Evolutionary conservation across 2,113 vertebrate genomes (phyloP).

Genomic region (Hystrix brachyura): DNA sequence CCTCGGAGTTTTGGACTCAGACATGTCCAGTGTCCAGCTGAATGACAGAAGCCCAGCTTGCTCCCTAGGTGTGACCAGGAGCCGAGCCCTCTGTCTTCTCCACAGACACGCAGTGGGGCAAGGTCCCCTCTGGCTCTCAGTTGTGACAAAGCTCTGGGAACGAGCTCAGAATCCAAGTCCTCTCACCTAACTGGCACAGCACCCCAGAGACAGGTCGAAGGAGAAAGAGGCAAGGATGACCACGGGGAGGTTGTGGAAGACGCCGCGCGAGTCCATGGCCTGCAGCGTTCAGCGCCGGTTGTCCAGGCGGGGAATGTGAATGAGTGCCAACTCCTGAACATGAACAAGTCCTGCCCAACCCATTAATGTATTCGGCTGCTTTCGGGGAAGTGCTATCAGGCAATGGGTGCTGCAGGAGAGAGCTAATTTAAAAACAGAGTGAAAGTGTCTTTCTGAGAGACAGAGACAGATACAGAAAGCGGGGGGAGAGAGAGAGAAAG

Average conservation of each 20-base stretch:
- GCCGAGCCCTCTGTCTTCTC: no score
- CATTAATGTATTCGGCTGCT: neutral
- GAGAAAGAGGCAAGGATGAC: rapidly evolving
- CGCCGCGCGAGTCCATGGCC: rapidly evolving
- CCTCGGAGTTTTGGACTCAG: no score
- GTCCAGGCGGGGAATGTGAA: rapidly evolving
- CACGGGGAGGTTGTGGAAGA: rapidly evolving
- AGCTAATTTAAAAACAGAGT: neutral
- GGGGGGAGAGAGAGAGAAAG: no score
- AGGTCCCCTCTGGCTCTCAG: neutral
- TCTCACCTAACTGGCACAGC: neutral
- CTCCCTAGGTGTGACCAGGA: neutral
- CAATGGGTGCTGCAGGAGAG: neutral
- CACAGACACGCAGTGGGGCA: rapidly evolving
- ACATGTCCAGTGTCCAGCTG: neutral
- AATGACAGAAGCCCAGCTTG: no score
- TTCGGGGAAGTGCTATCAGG: neutral
- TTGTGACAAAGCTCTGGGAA: rapidly evolving
- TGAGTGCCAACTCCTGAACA: neutral
- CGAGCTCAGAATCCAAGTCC: rapidly evolving
- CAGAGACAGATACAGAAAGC: neutral
- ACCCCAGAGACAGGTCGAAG: rapidly evolving
- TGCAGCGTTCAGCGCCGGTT: rapidly evolving
- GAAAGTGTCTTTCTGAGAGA: neutral
- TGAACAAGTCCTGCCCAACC: rapidly evolving